Base-by-base conservation (phyloP, 2,888 invertebrate species). In the Acrocera orbiculus region DNA sequence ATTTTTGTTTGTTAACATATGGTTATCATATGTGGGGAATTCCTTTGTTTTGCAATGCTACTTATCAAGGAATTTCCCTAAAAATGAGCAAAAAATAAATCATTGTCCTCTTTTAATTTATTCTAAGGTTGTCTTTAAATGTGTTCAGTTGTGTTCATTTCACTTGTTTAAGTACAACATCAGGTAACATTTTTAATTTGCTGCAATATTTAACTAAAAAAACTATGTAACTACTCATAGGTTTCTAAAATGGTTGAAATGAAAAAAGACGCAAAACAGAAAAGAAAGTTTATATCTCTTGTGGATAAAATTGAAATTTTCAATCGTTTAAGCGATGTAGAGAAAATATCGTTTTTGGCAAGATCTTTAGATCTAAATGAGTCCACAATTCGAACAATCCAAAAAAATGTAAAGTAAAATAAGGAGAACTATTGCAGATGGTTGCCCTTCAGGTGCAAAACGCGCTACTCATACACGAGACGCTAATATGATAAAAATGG, bases 401-500 rank as follows among this genome's bases (percentile, higher is more conserved):
- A 28, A 19, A 28, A 28, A 28, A 28, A 28, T 28, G 16, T 10
- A n/a, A 28, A 16, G n/a, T 6, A 28, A n/a, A n/a, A n/a, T 14
- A n/a, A n/a, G n/a, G n/a, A n/a, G n/a, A n/a, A n/a, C n/a, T n/a
- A n/a, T n/a, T n/a, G n/a, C n/a, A n/a, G n/a, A 5, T 23, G 35
- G 31, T 13, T 20, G 25, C 10, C 22, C 31, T 24, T 11, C 16
- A 20, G 24, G 32, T 29, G 30, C 33, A 10, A 37, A 37, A 26
- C 32, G 30, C 17, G 11, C 20, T 19, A 9, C 31, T 20, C 35
- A 22, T 15, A 24, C 15, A 32, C 16, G 35, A 29, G 36, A 23
- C 14, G 29, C n/a, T 24, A 24, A 40, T 34, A 41, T 42, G 19
- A 41, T 38, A 23, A 38, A 42, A 30, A 42, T 41, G 42, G 39